A percentile compares a stretch with the other conserved stretches of the same genome.
Conservation (phyloP, 2,113 vertebrate genomes). For the Cinclus mexicanus region DNA sequence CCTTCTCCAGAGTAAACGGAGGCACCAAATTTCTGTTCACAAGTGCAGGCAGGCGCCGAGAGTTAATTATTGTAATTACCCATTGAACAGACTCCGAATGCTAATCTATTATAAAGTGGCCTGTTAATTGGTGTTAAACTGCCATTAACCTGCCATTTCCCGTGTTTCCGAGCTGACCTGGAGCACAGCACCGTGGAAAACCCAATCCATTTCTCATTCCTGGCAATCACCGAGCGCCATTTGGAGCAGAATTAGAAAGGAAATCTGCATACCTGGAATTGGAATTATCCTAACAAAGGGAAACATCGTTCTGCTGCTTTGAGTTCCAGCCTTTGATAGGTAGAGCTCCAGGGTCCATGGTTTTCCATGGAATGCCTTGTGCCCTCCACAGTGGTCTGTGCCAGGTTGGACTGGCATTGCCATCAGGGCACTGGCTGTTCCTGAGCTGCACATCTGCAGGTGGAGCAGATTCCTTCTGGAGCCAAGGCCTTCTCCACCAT, state of each 20-base stretch:
- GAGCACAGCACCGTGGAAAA: conserved; percentile 5
- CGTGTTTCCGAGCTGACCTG: conserved; percentile 10
- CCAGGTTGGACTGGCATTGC: neutral
- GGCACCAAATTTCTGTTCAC: neutral
- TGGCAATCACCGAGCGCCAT: neutral
- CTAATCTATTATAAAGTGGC: conserved; percentile 45
- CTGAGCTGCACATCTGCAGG: neutral
- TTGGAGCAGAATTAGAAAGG: neutral
- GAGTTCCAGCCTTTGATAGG: accelerated
- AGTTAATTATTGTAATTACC: conserved; percentile 70
- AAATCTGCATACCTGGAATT: neutral
- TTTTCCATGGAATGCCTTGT: neutral
- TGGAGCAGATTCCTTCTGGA: neutral
- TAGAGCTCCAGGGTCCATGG: accelerated
- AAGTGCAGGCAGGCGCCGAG: neutral
- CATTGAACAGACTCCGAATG: conserved; percentile 27
- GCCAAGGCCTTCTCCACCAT: accelerated
- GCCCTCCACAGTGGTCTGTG: neutral
- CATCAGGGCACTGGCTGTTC: neutral
- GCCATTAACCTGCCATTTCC: conserved; percentile 41
- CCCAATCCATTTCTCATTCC: neutral
- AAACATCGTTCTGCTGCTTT: neutral
- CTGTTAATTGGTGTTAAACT: conserved; percentile 66
- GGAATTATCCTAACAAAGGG: neutral
- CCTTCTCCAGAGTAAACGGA: neutral